Base-by-base conservation (phyloP, 2,888 invertebrate genomes). In the Latrodectus elegans region DNA sequence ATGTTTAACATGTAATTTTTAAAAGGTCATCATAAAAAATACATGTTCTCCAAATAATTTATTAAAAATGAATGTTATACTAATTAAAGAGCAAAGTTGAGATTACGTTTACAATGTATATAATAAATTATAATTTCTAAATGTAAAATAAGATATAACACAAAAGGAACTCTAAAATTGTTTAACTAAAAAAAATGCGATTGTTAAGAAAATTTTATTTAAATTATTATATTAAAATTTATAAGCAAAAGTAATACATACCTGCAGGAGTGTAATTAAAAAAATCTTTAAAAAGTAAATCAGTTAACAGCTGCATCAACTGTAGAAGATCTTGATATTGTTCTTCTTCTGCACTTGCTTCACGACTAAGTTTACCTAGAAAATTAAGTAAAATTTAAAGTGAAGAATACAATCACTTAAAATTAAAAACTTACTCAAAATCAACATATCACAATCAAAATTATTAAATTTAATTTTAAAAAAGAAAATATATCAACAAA, bases 271-370 rank as follows among this genome's bases (percentile, higher is more conserved):
- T 73, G 71, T 74, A 82, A 68, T 93, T 93, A 74, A 94, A 92
- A 89, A 94, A 93, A 90, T 94, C 93, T 91, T 94, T 94, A 53
- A 93, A 93, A 85, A 94, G 92, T 52, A 94, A 91, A 91, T 94
- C 94, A 4, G 93, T 94, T 22, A 96, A 93, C 87, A 97, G 93
- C 91, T 97, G 95, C 94, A 97, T 95, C 12, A 97, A 93, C 8
- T 96, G 93, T 79, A 95, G 94, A 90, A 97, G 94, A 91, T 97
- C 97, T 92, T 95, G 94, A 90, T 94, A 95, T 79, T 92, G 91
- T 76, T 94, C 94, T 89, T 95, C 96, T 91, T 97, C 97, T 79
- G 96, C 95, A 15, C 95, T 95, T 52, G 91, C 90, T 67, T 91
- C 91, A 17, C 84, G 65, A 53, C 88, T 90, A 10, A 90, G 83